Percentiles rank a stretch among this genome's conserved stretches.
Conservation (phyloP, 1,140 invertebrate genomes). For the Sminthurides bifidus region DNA sequence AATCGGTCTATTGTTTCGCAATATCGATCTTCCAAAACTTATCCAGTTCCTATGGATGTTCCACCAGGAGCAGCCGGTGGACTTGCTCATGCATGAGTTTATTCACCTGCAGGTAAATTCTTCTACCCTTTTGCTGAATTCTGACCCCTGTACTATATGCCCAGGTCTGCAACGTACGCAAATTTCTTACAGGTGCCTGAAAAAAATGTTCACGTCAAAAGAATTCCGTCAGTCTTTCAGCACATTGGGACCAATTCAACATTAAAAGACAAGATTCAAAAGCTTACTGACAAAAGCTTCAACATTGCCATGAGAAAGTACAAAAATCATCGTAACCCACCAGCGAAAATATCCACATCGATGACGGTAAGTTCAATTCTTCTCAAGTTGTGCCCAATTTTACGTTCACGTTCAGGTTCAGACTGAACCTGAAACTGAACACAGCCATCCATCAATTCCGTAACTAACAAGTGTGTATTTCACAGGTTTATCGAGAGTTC, state of each 20-base stretch:
- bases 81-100: conserved; percentile 21
- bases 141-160: background rate
- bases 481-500: conserved; percentile 24
- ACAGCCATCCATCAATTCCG: no score
- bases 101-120: conserved; percentile 5
- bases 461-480: no score
- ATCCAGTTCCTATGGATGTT: conserved; percentile 23
- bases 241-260: conserved; percentile 29
- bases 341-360: conserved; percentile 16
- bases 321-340: conserved; percentile 19
- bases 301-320: conserved; percentile 23
- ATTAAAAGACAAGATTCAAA: conserved; percentile 27
- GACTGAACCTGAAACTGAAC: no score
- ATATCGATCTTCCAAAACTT: conserved; percentile 15
- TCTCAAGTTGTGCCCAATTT: background rate
- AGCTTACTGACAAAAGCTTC: conserved; percentile 23
- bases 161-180: background rate
- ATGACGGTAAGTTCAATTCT: conserved; percentile 18
- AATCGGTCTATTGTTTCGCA: conserved; percentile 26
- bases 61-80: conserved; percentile 28
- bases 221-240: conserved; percentile 29
- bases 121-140: background rate
- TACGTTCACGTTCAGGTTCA: no score
- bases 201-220: conserved; percentile 7
- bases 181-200: conserved; percentile 18